phyloP scores from a whole-genome alignment of 2,888 invertebrate genomes.

The Catocala fraxini region DNA sequence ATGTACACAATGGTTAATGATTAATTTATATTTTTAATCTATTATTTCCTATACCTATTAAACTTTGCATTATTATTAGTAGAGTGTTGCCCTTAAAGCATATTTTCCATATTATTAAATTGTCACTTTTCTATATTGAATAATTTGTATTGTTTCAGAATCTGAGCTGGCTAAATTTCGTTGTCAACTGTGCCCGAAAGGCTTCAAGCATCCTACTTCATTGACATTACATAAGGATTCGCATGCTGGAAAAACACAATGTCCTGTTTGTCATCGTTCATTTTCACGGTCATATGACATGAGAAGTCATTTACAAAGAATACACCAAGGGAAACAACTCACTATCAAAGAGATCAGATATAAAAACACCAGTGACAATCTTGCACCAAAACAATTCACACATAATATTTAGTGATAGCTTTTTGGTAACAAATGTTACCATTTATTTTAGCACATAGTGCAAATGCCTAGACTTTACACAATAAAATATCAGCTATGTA shows the following conservation, averaged over 20 bases:
- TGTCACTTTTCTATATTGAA: no score
- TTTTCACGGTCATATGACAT: constrained; percentile 89
- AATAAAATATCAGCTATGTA: constrained; percentile 29
- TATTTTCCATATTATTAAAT: no score
- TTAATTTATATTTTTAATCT: no score
- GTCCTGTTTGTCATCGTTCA: constrained; percentile 88
- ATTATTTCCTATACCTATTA: no score
- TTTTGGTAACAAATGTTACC: constrained; percentile 55
- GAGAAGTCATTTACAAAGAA: constrained; percentile 88
- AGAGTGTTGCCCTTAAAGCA: no score
- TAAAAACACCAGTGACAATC: constrained; percentile 75
- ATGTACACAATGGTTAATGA: no score
- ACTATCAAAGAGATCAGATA: constrained; percentile 85
- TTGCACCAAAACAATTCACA: constrained; percentile 77
- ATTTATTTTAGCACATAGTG: constrained; percentile 62
- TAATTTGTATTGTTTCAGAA: constrained; percentile 70
- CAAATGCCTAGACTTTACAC: constrained; percentile 50
- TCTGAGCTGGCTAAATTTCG: constrained; percentile 87
- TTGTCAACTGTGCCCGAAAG: constrained; percentile 89
- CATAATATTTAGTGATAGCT: constrained; percentile 73
- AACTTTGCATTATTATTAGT: no score
- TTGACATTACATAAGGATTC: constrained; percentile 89
- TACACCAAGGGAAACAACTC: constrained; percentile 87
- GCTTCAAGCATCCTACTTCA: constrained; percentile 89
- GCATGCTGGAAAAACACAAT: constrained; percentile 89